Evolutionary conservation across 2,113 vertebrate species (phyloP).

Genomic region (Brienomyrus brachyistius): DNA sequence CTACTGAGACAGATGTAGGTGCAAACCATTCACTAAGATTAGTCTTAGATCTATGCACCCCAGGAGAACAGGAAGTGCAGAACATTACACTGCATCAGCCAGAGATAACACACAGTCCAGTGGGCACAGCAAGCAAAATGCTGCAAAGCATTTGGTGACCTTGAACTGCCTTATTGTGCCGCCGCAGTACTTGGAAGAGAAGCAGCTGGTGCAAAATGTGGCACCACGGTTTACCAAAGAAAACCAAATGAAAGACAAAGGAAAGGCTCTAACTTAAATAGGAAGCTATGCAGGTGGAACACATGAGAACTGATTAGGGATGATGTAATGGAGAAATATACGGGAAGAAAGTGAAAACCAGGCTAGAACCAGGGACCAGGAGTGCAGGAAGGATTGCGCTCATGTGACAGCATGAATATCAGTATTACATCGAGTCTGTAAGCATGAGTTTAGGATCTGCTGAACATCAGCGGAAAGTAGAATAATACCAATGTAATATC

Average conservation of each 20-base stretch:
- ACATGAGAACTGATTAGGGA: neutral
- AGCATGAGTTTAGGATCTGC: neutral
- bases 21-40: neutral
- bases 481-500: neutral
- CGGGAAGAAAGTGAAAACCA: neutral
- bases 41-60: neutral
- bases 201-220: constrained; percentile 60
- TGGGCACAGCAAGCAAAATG: constrained; percentile 19
- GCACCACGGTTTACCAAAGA: neutral
- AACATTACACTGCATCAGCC: constrained; percentile 5
- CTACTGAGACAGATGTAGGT: neutral
- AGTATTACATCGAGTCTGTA: neutral
- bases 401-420: neutral
- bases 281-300: neutral
- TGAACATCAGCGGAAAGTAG: neutral
- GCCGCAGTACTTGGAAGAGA: constrained; percentile 23
- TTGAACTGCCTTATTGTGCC: constrained; percentile 35
- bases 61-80: neutral
- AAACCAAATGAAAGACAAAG: neutral
- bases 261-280: neutral
- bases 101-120: constrained; percentile 15
- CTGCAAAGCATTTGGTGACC: constrained; percentile 44
- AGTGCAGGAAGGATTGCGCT: neutral
- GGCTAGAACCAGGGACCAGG: neutral
- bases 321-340: neutral